Evolutionary conservation across 2,888 invertebrate genomes (phyloP), one percentile per base, ranked within the genome.

Genomic region (Temnothorax ravouxi): DNA sequence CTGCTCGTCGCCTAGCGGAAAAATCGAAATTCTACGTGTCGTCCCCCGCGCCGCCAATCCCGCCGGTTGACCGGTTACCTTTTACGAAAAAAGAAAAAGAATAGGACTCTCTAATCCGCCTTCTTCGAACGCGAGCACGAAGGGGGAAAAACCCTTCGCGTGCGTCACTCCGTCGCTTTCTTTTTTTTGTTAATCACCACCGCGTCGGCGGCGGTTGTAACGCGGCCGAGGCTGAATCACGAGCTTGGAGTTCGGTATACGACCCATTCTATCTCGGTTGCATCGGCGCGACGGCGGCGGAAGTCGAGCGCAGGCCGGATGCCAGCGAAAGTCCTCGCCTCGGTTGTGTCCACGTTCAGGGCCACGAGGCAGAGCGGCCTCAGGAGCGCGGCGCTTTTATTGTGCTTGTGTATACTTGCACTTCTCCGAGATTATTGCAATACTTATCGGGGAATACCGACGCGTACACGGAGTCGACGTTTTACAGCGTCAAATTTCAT

Each of bases 131-230:
- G 5, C 15, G 41, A 52, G 38, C 25, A 34, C 15, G 34, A 34
- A 18, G n/a, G 15, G 1, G 47, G 9, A 6, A 38, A 38, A 25
- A 15, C 29, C 34, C 52, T 67, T 72, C 34, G n/a, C 11, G 41
- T 29, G 47, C 75, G 75, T 62, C 75, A 76, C n/a, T 62, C n/a
- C 69, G 25, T 25, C 66, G 71, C 93, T 93, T 93, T 93, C 93
- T 94, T 93, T 93, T 93, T 92, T 91, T 91, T 92, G 88, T 93
- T 92, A 92, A 93, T 92, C 93, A 93, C 91, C 72, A 25, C 2
- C 18, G 44, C 34, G 34, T 15, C 25, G 64, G 21, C 3, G 34
- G 13, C 29, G 62, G 75, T 81, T 75, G 83, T 88, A 91, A 88
- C 88, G 89, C 88, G 88, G 88, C 29, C 88, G 86, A 88, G 88